These are phyloP conservation scores for Portunus trituberculatus DNA, from an alignment of 1,140 invertebrate genomes.

Conservation along the genomic window DNA sequence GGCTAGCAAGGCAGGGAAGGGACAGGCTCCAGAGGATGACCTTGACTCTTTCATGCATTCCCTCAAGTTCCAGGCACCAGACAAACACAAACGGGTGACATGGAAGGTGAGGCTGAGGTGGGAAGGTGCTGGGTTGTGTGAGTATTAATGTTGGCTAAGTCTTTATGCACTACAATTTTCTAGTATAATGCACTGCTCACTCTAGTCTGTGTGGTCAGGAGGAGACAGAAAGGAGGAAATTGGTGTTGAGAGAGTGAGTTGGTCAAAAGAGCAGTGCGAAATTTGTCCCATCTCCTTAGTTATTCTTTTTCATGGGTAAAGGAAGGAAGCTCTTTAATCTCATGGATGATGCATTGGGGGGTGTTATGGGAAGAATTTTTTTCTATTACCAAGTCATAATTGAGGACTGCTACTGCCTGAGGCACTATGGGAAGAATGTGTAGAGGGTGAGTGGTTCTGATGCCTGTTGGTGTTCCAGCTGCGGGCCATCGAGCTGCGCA, in stretches of 20 bases:
- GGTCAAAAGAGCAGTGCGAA: too few relatives aligned
- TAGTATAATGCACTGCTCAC: too few relatives aligned
- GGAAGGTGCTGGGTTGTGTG: neutral
- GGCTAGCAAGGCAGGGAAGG: neutral
- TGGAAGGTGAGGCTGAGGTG: constrained; percentile 80
- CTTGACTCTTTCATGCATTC: constrained; percentile 89
- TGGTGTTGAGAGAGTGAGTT: too few relatives aligned
- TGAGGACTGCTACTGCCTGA: too few relatives aligned
- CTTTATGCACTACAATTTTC: neutral
- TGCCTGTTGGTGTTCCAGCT: constrained; percentile 80
- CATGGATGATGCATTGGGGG: too few relatives aligned
- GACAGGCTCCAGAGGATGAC: constrained; percentile 83
- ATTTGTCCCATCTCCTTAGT: too few relatives aligned
- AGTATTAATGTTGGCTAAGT: neutral
- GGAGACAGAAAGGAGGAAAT: too few relatives aligned
- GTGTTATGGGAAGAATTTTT: too few relatives aligned
- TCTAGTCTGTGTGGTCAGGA: too few relatives aligned
- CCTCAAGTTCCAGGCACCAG: constrained; percentile 81
- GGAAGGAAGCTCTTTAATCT: too few relatives aligned
- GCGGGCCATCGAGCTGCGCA: constrained; percentile 86
- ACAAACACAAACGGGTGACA: constrained; percentile 82
- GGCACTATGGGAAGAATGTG: neutral
- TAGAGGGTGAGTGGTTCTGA: neutral
- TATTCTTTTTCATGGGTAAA: too few relatives aligned
- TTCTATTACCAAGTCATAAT: too few relatives aligned